Percentiles rank a stretch among this genome's conserved stretches.
These are phyloP conservation scores for Lutjanus campechanus DNA, from an alignment of 2,797 vertebrate genomes.

Conservation along the genomic window DNA sequence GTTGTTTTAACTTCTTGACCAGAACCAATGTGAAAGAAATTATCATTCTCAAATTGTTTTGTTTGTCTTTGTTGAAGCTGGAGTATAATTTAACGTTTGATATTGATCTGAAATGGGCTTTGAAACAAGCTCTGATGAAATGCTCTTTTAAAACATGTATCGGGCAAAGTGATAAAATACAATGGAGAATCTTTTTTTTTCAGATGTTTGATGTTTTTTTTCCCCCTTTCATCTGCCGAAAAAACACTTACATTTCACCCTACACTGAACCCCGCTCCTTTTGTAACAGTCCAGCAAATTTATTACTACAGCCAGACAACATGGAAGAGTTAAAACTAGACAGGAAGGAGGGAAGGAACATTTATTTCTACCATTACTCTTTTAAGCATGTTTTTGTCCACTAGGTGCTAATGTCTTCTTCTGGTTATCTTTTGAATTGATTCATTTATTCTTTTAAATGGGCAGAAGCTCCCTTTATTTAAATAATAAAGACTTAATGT, in stretches of 20 bases:
- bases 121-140: slow-evolving; percentile 12
- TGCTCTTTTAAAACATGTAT: slow-evolving; percentile 44
- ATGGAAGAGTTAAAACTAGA: background rate
- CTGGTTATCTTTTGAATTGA: background rate
- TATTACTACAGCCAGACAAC: background rate
- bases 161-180: slow-evolving; percentile 48
- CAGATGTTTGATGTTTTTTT: slow-evolving; percentile 23
- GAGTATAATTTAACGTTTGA: slow-evolving; percentile 32
- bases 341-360: background rate
- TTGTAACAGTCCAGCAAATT: background rate
- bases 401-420: background rate
- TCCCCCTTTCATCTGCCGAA: background rate
- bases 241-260: background rate
- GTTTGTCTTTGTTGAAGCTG: slow-evolving; percentile 34
- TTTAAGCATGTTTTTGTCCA: background rate
- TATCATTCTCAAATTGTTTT: slow-evolving; percentile 43
- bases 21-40: slow-evolving; percentile 65
- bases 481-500: background rate
- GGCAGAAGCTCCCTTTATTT: background rate
- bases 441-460: too few species aligned
- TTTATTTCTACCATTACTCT: background rate
- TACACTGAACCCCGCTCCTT: background rate
- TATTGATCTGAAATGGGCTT: slow-evolving; percentile 37
- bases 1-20: slow-evolving; percentile 53
- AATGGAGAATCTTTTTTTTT: slow-evolving; percentile 35